Base-by-base conservation (phyloP, 2,113 vertebrate species). In the Lophotis ruficrista region DNA sequence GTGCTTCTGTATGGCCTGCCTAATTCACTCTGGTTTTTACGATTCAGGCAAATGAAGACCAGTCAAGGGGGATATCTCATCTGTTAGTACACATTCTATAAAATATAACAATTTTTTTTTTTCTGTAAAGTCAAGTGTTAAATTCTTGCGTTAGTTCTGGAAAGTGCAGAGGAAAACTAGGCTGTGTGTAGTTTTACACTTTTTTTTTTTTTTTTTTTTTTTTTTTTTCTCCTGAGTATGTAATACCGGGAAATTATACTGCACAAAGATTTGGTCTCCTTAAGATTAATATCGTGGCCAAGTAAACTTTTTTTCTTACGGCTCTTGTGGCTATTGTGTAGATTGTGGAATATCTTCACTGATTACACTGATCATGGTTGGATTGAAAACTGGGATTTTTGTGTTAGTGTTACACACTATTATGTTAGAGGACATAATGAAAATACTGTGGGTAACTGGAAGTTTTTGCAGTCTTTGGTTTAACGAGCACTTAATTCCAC, bases 401-500 rank as follows among this genome's bases (percentile, higher is more conserved):
- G 1, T 16, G 7, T 57, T 57, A 11, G 10, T 0, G 0, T 57
- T 70, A 28, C 54, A 56, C n/a, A n/a, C n/a, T n/a, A n/a, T n/a
- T n/a, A n/a, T n/a, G n/a, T n/a, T n/a, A 38, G 9, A 53, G 58
- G 30, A 27, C 9, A 0, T 9, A 10, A 50, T 27, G 87, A 20
- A 58, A 37, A 14, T 18, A 58, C 22, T 9, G 16, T 10, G 56
- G 12, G 9, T 27, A 7, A 38, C 21, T 45, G 53, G 30, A 75
- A 35, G 45, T 75, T 65, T 58, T 61, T 47, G 22, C 45, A 23
- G 27, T 19, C 33, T 16, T 13, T 14, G 12, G 30, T 78, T 33
- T 4, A 8, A 24, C 0, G 4, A 50, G 48, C 38, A 6, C 24
- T 53, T 31, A 37, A 12, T 50, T 27, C 12, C 23, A 6, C 7